Evolutionary conservation across 2,113 vertebrate genomes (phyloP).

Genomic region (Leptodactylus fuscus): DNA sequence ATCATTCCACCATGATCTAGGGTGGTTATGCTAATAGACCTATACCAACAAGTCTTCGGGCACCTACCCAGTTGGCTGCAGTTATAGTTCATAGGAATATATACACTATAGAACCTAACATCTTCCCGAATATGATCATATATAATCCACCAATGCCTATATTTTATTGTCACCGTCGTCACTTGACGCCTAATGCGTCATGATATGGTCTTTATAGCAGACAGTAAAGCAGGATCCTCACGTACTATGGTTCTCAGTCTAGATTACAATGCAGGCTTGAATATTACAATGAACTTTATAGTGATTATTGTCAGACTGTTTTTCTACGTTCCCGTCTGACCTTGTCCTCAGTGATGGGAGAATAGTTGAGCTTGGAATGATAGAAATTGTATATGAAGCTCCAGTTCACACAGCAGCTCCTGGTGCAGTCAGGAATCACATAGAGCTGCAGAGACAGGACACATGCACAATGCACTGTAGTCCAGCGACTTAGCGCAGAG

Average conservation of each 20-base stretch:
- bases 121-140: not conserved
- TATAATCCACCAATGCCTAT: not conserved
- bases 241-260: not conserved
- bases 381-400: not conserved
- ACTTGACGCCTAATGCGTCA: not conserved
- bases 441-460: not conserved
- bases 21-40: not conserved
- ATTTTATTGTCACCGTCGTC: no score
- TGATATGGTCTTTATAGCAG: not conserved
- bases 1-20: not conserved
- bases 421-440: constrained; percentile 4
- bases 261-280: not conserved
- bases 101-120: not conserved
- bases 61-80: not conserved
- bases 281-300: not conserved
- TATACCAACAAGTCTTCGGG: not conserved
- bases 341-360: not conserved
- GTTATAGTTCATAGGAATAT: not conserved
- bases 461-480: constrained; percentile 11
- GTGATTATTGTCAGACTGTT: not conserved
- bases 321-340: constrained; percentile 15
- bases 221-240: not conserved
- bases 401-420: not conserved
- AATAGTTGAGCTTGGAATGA: not conserved
- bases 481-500: not conserved